Percentiles rank a stretch among this genome's conserved stretches.
Evolutionary conservation across 2,113 vertebrate species (phyloP).

Genomic region (Hippoglossus stenolepis): DNA sequence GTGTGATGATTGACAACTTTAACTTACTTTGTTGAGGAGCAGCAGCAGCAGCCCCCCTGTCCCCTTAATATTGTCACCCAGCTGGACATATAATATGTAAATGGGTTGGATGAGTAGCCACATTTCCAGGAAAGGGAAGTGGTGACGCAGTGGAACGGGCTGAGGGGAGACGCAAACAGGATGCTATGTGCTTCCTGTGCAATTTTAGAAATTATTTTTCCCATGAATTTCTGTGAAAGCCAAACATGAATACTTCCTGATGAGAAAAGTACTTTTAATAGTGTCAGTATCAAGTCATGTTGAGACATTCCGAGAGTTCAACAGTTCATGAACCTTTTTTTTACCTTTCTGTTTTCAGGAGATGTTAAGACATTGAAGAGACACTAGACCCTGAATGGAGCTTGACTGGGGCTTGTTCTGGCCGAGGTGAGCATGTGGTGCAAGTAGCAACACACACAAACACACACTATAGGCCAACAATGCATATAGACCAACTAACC

Average conservation of each 20-base stretch:
- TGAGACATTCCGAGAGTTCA: too few relatives aligned
- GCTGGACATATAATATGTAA: conserved; percentile 61
- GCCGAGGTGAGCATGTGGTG: conserved; percentile 65
- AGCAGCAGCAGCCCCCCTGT: neutral
- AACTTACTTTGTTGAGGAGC: neutral
- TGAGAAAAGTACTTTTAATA: too few relatives aligned
- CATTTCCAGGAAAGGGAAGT: conserved; percentile 85
- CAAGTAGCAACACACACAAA: neutral
- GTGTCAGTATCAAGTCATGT: too few relatives aligned
- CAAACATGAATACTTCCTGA: conserved; percentile 15
- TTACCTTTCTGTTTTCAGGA: conserved; percentile 56
- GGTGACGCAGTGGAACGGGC: conserved; percentile 77
- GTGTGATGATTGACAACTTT: neutral
- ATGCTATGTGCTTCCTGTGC: conserved; percentile 83
- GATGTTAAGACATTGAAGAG: conserved; percentile 64
- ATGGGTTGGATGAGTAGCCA: conserved; percentile 71
- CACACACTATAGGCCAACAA: neutral
- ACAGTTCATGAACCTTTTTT: conserved; percentile 26
- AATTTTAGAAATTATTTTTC: conserved; percentile 73
- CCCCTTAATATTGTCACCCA: neutral
- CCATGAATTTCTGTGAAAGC: conserved; percentile 63
- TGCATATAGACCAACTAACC: neutral
- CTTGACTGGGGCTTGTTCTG: conserved; percentile 65
- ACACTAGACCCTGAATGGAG: conserved; percentile 62
- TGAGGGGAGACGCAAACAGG: conserved; percentile 82